These are phyloP conservation scores for Heliothis peltigera DNA, from an alignment of 2,888 invertebrate genomes.

Conservation along the genomic window DNA sequence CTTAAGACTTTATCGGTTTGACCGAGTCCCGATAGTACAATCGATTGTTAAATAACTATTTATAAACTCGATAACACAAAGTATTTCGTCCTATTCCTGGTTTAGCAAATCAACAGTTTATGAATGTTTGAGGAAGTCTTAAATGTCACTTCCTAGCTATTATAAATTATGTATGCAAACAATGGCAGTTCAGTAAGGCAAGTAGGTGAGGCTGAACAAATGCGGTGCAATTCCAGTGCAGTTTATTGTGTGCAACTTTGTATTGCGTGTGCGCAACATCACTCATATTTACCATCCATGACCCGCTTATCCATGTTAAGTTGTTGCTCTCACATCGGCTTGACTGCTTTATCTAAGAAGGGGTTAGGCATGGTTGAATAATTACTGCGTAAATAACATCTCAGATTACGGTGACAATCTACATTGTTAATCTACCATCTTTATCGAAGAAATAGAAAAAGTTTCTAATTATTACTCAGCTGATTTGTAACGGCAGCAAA, in stretches of 20 bases:
- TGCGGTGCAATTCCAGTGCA: slow-evolving; percentile 39
- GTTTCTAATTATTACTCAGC: neutral
- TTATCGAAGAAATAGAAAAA: slow-evolving; percentile 18
- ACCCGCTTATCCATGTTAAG: slow-evolving; percentile 72
- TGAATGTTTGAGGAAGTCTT: slow-evolving; percentile 55
- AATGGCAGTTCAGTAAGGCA: slow-evolving; percentile 43
- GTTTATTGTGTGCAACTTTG: slow-evolving; percentile 61
- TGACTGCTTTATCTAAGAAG: slow-evolving; percentile 48
- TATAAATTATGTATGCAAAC: slow-evolving; percentile 56
- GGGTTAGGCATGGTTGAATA: slow-evolving; percentile 25
- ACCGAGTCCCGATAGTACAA: slow-evolving; percentile 31
- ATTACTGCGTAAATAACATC: slow-evolving; percentile 33
- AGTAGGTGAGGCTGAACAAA: slow-evolving; percentile 28
- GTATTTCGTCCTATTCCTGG: neutral
- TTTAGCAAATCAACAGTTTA: slow-evolving; percentile 22
- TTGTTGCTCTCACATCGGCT: slow-evolving; percentile 50
- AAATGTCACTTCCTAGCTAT: slow-evolving; percentile 48
- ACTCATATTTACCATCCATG: slow-evolving; percentile 75
- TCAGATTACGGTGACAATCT: slow-evolving; percentile 1
- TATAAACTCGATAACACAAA: slow-evolving; percentile 3
- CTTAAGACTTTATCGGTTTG: slow-evolving; percentile 53
- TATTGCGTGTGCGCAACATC: slow-evolving; percentile 58
- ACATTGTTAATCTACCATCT: slow-evolving; percentile 7
- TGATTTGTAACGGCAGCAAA: slow-evolving; percentile 2
- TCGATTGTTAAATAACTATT: slow-evolving; percentile 31